Evolutionary conservation across 2,888 invertebrate genomes (phyloP).

Genomic region (Torymus aiolomorphi): DNA sequence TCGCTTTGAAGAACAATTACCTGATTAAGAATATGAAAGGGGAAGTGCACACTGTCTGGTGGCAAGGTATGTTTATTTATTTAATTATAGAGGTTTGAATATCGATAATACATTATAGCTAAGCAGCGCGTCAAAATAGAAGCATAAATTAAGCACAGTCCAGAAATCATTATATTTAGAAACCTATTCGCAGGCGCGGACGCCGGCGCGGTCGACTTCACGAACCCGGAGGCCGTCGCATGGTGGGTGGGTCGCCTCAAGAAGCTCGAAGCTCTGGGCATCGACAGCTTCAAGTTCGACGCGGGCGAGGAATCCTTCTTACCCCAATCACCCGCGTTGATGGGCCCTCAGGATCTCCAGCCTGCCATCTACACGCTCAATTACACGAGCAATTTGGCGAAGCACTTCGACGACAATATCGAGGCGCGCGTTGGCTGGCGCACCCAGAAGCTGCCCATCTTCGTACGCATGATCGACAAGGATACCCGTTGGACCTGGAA

Average conservation of each 20-base stretch:
- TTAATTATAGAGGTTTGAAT: too few relatives aligned
- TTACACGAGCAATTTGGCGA: constrained; percentile 79
- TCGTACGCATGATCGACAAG: constrained; percentile 88
- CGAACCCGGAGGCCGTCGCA: constrained; percentile 81
- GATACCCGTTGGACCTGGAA: constrained; percentile 83
- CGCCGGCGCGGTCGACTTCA: constrained; percentile 84
- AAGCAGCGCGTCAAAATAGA: too few relatives aligned
- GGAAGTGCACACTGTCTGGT: constrained; percentile 73
- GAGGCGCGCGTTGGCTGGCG: constrained; percentile 84
- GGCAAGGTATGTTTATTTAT: constrained; percentile 73
- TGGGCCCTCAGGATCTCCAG: constrained; percentile 77
- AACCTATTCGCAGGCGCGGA: constrained; percentile 60
- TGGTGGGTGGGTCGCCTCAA: constrained; percentile 79
- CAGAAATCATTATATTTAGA: not conserved
- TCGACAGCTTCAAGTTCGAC: constrained; percentile 88
- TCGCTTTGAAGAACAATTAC: constrained; percentile 79
- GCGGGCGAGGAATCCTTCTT: constrained; percentile 87
- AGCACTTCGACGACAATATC: constrained; percentile 80
- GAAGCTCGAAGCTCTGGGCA: constrained; percentile 79
- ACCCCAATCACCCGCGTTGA: constrained; percentile 80
- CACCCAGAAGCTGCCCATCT: constrained; percentile 83
- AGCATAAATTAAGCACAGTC: too few relatives aligned
- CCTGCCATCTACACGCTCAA: constrained; percentile 79
- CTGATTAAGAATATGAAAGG: constrained; percentile 74
- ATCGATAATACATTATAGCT: too few relatives aligned